Evolutionary conservation across 2,797 vertebrate genomes (phyloP), one percentile per base, ranked within the genome.

Genomic region (Limnodromus scolopaceus): DNA sequence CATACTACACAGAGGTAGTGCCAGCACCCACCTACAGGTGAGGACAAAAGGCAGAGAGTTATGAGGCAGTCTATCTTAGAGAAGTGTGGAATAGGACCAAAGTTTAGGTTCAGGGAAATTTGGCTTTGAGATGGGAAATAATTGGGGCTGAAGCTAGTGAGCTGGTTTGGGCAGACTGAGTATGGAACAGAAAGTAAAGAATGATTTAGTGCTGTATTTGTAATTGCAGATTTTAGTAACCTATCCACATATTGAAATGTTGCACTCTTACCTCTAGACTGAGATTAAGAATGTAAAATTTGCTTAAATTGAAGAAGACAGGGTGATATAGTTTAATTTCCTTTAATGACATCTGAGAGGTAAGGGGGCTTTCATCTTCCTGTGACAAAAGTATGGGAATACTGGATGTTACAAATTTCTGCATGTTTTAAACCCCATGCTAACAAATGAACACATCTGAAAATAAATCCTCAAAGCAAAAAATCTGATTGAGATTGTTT

Each of bases 381-480:
- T 30, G 19, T 38, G 30, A 24, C 10, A 63, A 20, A 84, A 51
- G 11, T 43, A 43, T 36, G 7, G 15, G 4, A 57, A 54, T 80
- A 77, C 1, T 28, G 11, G 8, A 32, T 74, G 8, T 49, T 65
- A 70, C 1, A 30, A 30, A 36, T 48, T 72, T 45, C 22, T 53
- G 5, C 7, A 2, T 15, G 7, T 16, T 96, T 89, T 89, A 51
- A 89, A 71, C 10, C 6, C 3, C 2, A 7, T 83, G 13, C 14
- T 58, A 70, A 54, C 30, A 45, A 63, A 2, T 68, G 6, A 18
- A 8, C 3, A 6, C 25, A 74, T 32, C 48, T 71, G 27, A 84
- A 87, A 87, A 77, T 16, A 80, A 91, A 78, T 39, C 7, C 14
- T 80, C 12, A 41, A 84, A 68, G 14, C 10, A 91, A 93, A 83